A percentile compares a stretch with the other conserved stretches of the same genome.
These are phyloP conservation scores for Sandelia bainsii DNA, from an alignment of 2,797 vertebrate genomes.

Conservation along the genomic window DNA sequence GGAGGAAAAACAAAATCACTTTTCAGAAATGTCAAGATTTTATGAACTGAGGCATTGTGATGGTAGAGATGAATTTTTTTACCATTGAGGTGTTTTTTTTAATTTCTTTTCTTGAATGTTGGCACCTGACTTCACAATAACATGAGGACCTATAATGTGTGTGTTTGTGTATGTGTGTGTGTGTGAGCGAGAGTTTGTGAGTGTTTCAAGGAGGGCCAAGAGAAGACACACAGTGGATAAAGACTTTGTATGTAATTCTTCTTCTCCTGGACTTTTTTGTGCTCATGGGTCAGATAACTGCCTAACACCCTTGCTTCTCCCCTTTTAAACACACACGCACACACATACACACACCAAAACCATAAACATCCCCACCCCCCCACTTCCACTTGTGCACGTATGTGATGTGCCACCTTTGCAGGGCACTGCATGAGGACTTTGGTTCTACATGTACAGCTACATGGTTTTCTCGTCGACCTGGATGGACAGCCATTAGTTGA, in stretches of 20 bases:
- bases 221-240: conserved; percentile 68
- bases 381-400: conserved; percentile 72
- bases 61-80: conserved; percentile 77
- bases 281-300: conserved; percentile 65
- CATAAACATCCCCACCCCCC: conserved; percentile 25
- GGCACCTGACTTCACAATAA: conserved; percentile 78
- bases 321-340: conserved; percentile 45
- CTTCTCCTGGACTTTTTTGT: conserved; percentile 69
- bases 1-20: conserved; percentile 74
- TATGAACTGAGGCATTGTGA: conserved; percentile 79
- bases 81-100: conserved; percentile 68
- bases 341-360: conserved; percentile 42
- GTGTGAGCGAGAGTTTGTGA: conserved; percentile 34
- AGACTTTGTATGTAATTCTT: conserved; percentile 73
- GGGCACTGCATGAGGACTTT: conserved; percentile 85
- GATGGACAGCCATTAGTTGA: conserved; percentile 66
- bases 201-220: conserved; percentile 64
- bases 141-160: conserved; percentile 73
- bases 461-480: conserved; percentile 64
- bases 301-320: conserved; percentile 70
- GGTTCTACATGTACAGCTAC: conserved; percentile 87
- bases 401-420: conserved; percentile 78
- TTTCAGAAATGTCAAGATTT: conserved; percentile 77
- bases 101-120: conserved; percentile 75
- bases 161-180: conserved; percentile 36